These are phyloP conservation scores for Margaritifera margaritifera DNA, from an alignment of 2,888 invertebrate species.

Conservation along the genomic window DNA sequence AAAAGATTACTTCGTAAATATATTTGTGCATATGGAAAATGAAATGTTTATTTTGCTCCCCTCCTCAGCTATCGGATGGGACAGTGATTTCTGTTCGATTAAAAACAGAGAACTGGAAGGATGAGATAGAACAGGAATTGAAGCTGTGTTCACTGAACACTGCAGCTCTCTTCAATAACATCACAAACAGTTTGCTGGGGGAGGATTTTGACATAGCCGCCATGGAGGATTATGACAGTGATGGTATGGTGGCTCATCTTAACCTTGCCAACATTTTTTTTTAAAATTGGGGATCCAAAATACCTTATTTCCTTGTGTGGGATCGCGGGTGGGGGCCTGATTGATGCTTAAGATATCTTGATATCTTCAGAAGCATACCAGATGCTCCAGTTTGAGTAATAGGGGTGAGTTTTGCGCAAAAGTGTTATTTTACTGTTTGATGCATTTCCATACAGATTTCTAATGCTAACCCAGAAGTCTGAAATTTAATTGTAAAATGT, in stretches of 20 bases:
- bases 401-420: no score
- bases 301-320: not conserved
- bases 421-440: no score
- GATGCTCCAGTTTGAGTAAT: no score
- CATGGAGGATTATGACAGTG: conserved; percentile 64
- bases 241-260: conserved; percentile 22
- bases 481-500: no score
- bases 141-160: conserved; percentile 89
- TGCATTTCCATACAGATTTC: no score
- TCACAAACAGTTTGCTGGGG: conserved; percentile 68
- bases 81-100: conserved; percentile 81
- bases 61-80: conserved; percentile 24
- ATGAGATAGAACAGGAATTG: conserved; percentile 87
- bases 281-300: not conserved
- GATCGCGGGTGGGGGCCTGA: not conserved
- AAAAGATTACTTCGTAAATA: no score
- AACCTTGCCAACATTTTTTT: not conserved
- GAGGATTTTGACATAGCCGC: conserved; percentile 67
- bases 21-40: no score
- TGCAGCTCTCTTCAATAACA: conserved; percentile 78
- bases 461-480: no score
- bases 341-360: no score
- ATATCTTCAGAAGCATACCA: no score
- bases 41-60: no score
- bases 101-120: conserved; percentile 90